phyloP scores from a whole-genome alignment of 2,113 vertebrate genomes.

The Psittacara wagleri region DNA sequence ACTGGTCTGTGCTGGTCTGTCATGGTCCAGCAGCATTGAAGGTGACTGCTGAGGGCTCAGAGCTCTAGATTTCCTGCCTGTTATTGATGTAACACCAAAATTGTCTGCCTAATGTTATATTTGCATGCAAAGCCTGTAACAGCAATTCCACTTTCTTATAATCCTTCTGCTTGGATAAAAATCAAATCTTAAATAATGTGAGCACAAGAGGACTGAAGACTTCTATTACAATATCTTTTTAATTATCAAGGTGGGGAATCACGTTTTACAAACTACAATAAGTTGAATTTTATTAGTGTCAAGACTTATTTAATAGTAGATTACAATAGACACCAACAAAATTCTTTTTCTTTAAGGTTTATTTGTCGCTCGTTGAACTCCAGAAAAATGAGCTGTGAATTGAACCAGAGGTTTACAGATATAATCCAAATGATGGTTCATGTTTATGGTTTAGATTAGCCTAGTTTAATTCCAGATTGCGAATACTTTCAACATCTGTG shows the following conservation, averaged over 20 bases:
- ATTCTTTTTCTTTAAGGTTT: background rate
- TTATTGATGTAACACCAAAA: background rate
- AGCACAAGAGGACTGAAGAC: background rate
- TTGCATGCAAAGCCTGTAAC: background rate
- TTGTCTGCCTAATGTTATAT: background rate
- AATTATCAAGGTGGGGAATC: slow-evolving; percentile 44
- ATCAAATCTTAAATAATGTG: slow-evolving; percentile 2
- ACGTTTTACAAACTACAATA: slow-evolving; percentile 1
- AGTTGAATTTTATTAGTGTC: slow-evolving; percentile 47
- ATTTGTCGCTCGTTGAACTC: slow-evolving; percentile 19
- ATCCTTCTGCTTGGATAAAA: background rate
- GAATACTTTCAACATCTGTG: slow-evolving; percentile 4
- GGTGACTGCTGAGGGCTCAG: background rate
- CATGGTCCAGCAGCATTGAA: background rate
- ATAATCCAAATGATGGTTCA: background rate
- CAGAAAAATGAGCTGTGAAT: background rate
- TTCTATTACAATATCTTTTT: slow-evolving; percentile 53
- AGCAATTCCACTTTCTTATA: background rate
- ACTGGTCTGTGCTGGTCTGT: fast-evolving
- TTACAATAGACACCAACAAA: background rate
- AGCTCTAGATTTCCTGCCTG: background rate
- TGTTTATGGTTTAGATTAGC: slow-evolving; percentile 23
- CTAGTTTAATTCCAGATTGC: background rate
- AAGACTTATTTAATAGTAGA: slow-evolving; percentile 31
- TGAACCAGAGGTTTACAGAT: background rate